These are phyloP conservation scores for Rhimphoctona megacephalus DNA, from an alignment of 2,888 invertebrate genomes.

Conservation along the genomic window DNA sequence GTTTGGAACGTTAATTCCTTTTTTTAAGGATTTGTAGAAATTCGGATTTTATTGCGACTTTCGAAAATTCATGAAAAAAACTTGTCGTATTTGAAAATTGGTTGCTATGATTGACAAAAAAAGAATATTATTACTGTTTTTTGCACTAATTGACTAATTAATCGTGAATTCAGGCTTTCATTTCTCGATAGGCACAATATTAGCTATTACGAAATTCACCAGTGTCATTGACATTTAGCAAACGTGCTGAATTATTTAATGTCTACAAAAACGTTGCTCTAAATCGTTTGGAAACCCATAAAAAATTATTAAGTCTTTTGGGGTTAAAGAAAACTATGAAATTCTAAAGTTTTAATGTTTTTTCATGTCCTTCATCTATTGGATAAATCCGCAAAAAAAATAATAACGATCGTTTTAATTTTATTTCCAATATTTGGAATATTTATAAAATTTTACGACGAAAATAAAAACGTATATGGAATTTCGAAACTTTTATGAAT, in stretches of 20 bases:
- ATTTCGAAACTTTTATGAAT: neutral
- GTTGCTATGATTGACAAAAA: no score
- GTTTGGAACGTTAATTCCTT: neutral
- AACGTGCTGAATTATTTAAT: neutral
- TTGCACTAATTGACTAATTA: neutral
- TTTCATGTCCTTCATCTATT: neutral
- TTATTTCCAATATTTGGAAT: neutral
- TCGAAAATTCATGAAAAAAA: no score
- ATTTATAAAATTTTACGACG: neutral
- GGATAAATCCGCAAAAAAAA: neutral
- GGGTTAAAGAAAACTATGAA: neutral
- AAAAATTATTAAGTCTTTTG: neutral
- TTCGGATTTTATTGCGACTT: no score
- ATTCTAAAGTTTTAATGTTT: neutral
- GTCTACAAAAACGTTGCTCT: neutral
- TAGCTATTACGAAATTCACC: neutral
- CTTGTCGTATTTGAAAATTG: no score
- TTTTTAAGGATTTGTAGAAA: neutral
- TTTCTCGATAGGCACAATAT: neutral
- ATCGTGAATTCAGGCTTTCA: neutral
- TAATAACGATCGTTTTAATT: neutral
- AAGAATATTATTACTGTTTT: no score
- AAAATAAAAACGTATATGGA: neutral
- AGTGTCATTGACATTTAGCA: neutral
- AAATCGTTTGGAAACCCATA: neutral